These are phyloP conservation scores for Drosophila oshimai DNA, from an alignment of 1,140 invertebrate genomes.

Conservation along the genomic window DNA sequence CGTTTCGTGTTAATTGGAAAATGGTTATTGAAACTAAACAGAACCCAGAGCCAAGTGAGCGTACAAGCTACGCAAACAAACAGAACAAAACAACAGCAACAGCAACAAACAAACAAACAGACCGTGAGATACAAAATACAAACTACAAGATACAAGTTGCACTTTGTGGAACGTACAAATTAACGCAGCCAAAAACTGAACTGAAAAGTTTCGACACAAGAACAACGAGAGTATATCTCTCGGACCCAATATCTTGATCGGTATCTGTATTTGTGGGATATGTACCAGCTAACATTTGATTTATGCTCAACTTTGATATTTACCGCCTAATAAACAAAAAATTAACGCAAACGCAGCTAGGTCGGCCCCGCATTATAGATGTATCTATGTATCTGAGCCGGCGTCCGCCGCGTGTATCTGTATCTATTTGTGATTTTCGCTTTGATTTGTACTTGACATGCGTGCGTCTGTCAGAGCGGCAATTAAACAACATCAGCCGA, in stretches of 20 bases:
- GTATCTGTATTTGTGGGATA: slow-evolving; percentile 25
- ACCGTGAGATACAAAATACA: slow-evolving; percentile 74
- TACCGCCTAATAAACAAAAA: slow-evolving; percentile 81
- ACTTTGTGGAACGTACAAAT: slow-evolving; percentile 75
- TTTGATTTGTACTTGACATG: slow-evolving; percentile 75
- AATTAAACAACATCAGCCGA: slow-evolving; percentile 74
- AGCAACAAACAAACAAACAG: slow-evolving; percentile 73
- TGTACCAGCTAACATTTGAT: slow-evolving; percentile 69
- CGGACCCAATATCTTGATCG: slow-evolving; percentile 9
- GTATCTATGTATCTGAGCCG: slow-evolving; percentile 40
- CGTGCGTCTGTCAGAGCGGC: slow-evolving; percentile 69
- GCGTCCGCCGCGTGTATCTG: slow-evolving; percentile 17
- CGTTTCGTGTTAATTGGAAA: slow-evolving; percentile 79
- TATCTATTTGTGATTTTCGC: slow-evolving; percentile 64
- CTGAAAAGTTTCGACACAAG: slow-evolving; percentile 55
- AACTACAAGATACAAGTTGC: slow-evolving; percentile 73
- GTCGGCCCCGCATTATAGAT: slow-evolving; percentile 38
- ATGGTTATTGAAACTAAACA: slow-evolving; percentile 81
- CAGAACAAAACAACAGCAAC: slow-evolving; percentile 42
- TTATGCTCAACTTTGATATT: slow-evolving; percentile 80
- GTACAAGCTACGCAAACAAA: slow-evolving; percentile 64
- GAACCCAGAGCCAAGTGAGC: slow-evolving; percentile 56
- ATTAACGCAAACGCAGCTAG: slow-evolving; percentile 69
- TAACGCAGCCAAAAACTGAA: slow-evolving; percentile 61
- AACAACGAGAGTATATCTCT: slow-evolving; percentile 37